Evolutionary conservation across 1,140 invertebrate genomes (phyloP), one percentile per base, ranked within the genome.

Genomic region (Lucilia sericata): DNA sequence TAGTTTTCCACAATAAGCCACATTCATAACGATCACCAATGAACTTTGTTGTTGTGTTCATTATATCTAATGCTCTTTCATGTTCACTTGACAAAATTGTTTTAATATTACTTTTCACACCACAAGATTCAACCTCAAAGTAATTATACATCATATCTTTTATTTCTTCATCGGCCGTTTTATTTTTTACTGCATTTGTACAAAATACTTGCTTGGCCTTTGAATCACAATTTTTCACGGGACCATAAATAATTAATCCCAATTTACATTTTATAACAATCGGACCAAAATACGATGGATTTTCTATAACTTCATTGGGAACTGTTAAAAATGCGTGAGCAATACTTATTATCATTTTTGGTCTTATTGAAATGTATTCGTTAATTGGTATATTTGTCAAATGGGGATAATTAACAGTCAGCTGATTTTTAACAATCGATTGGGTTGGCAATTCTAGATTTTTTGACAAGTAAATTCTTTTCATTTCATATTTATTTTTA

Each of bases 1-100:
- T 80, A 75, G 85, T 30, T 75, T 75, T 87, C 87, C 87, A 88
- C 2, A 88, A 86, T 25, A 89, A 51, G 3, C 88, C 86, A 0
- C 86, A 86, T 49, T 87, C 74, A 80, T 60, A 70, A 17, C 60
- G 19, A 75, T 84, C 86, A 87, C 34, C 55, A n/a, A 9, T 85
- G 65, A 12, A n/a, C 49, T 36, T 49, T 25, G 25, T 78, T 47
- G 36, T 76, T 47, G 17, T 70, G 13, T 47, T 21, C 36, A 81
- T 74, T 47, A 85, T 42, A 21, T 42, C 34, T 21, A 60, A 10
- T 74, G 82, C 78, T 74, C 76, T 30, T 65, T 65, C 10, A 49
- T 84, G 47, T 25, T 42, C 55, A 14, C 30, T 21, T 7, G 76
- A 70, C 25, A 81, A 14, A 51, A 84, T 30, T 17, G 34, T 84